Base-by-base conservation (phyloP, 1,140 invertebrate genomes). In the Eueides isabella region DNA sequence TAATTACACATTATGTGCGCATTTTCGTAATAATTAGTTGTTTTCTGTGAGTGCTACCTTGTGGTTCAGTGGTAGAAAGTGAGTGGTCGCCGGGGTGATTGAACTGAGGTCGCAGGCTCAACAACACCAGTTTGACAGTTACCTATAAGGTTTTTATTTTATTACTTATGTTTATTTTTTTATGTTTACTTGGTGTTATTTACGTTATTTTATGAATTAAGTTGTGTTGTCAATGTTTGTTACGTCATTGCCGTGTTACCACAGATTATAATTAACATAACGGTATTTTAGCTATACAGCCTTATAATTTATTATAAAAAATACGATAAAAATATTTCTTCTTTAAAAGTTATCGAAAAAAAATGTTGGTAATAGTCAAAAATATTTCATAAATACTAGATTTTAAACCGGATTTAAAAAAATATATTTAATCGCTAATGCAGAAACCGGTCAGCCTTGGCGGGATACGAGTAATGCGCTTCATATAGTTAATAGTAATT, bases 401-500 rank as follows among this genome's bases (percentile, higher is more conserved):
- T 55, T 12, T 23, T 26, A 55, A 70, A 74, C 72, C 69, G 67
- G 67, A 67, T 79, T 65, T 38, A 16, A 61, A 26, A 76, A 76
- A 74, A 74, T 66, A 74, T 26, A 78, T 76, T 55, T 74, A 79
- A 80, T 73, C 72, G 70, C 48, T 67, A 38, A 68, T 75, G 74
- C 74, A 82, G 82, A 80, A 84, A 84, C 75, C 75, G 68, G 78
- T 68, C 75, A 82, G 75, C 80, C 82, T 82, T 84, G 80, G 67
- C 48, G 33, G 55, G 71, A 41, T 33, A 61, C 29, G 23, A 19
- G 61, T 73, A 48, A 55, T 63, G 69, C 63, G 74, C 71, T 73
- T 79, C 70, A 70, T 63, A 63, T 62, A 23, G 66, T 66, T 61
- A 14, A 23, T 23, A 12, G 48, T 55, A 12, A 55, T 55, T 55